phyloP scores from a whole-genome alignment of 1,140 invertebrate genomes.

The Oreohelix idahoensis region DNA sequence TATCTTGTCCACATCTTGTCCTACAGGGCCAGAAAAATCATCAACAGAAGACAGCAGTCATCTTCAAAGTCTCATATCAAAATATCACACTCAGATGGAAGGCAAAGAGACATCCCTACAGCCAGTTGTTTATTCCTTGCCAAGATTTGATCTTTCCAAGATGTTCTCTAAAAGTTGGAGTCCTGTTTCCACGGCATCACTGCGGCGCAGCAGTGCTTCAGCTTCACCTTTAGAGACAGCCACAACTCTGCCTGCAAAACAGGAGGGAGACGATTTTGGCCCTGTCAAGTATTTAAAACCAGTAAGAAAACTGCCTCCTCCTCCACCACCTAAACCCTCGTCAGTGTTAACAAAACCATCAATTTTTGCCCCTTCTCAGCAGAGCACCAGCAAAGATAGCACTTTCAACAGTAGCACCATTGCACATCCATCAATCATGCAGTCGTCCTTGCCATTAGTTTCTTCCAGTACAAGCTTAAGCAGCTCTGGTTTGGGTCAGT shows the following conservation, averaged over 20 bases:
- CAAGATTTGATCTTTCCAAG: background rate
- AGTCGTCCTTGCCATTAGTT: background rate
- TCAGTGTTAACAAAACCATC: constrained; percentile 19
- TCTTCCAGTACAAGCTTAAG: background rate
- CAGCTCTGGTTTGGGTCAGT: background rate
- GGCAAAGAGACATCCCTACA: constrained; percentile 17
- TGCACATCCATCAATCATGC: background rate
- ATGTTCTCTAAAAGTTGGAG: background rate
- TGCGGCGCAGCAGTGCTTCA: background rate
- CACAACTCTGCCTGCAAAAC: constrained; percentile 16
- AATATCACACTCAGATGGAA: constrained; percentile 58
- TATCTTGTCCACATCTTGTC: background rate
- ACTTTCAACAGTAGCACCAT: background rate
- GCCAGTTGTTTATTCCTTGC: background rate
- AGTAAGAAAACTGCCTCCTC: constrained; percentile 36
- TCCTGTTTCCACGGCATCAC: background rate
- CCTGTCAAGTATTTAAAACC: background rate
- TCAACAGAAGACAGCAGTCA: constrained; percentile 52
- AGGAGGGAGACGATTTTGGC: background rate
- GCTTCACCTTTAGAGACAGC: constrained; percentile 13
- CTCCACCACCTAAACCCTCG: constrained; percentile 38
- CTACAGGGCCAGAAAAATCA: constrained; percentile 43
- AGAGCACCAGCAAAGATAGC: background rate
- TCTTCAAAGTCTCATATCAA: constrained; percentile 63
- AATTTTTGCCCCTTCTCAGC: background rate